Base-by-base conservation (phyloP, 2,797 vertebrate genomes). In the Hippocampus kuda region DNA sequence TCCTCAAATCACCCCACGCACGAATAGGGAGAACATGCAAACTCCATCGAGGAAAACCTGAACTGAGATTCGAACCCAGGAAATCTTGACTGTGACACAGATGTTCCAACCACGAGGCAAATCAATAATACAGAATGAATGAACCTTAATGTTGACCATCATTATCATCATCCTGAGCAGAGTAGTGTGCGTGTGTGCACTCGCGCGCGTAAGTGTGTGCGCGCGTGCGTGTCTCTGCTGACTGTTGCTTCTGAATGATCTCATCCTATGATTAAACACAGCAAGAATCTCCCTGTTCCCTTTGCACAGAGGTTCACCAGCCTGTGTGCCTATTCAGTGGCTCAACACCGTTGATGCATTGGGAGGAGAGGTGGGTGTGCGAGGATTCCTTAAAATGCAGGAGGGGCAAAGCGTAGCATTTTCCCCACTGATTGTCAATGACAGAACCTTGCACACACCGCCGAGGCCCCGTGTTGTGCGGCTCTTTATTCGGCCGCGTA, bases 211-310 rank as follows among this genome's bases (percentile, higher is more conserved):
- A 38, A 13, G 62, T 65, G 44, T 53, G 44, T 46, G 42, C 49
- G 41, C 53, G 13, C 53, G 6, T 63, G 12, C 72, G 3, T 69
- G 2, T 77, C 72, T 9, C 68, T 70, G 72, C 74, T 66, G 81
- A 75, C 76, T 80, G 73, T 68, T 78, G 79, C 85, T 88, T 72
- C 79, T 83, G 84, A 78, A 83, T 87, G 86, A 87, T 83, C 84
- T 88, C 87, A 89, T 86, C 73, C 74, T 73, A 78, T 88, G 85
- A 88, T 88, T 83, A 83, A 81, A 84, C 78, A 68, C 79, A 77
- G 72, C 72, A 87, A 83, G 74, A 88, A 85, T 85, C 78, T 68
- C 68, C 75, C 65, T 76, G 72, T 75, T 78, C 75, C 68, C 68
- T 41, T 44, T 53, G 69, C 68, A 68, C 73, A 78, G 70, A 65